phyloP scores from a whole-genome alignment of 2,113 vertebrate species.

The Colinus virginianus region DNA sequence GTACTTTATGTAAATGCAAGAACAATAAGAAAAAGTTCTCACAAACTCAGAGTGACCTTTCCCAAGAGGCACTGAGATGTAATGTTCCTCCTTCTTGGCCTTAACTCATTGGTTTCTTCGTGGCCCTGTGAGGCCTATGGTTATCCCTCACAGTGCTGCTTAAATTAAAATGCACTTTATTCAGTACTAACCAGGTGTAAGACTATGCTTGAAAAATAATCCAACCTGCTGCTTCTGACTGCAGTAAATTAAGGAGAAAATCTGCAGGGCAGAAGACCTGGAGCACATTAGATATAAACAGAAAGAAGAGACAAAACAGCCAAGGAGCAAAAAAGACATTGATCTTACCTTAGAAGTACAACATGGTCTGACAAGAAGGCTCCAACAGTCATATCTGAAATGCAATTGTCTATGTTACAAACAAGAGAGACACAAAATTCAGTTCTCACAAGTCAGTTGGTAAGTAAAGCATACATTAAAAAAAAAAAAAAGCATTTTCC shows the following conservation, averaged over 20 bases:
- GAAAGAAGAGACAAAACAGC: neutral
- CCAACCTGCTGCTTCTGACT: neutral
- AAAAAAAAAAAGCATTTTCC: neutral
- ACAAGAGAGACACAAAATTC: neutral
- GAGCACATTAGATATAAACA: neutral
- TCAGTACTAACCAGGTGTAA: neutral
- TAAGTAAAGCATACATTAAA: neutral
- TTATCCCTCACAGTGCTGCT: neutral
- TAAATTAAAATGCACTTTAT: neutral
- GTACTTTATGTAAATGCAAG: constrained; percentile 13
- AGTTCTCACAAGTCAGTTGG: neutral
- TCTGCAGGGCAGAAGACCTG: neutral
- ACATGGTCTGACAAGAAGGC: constrained; percentile 95
- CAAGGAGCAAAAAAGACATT: neutral
- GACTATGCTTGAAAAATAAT: neutral
- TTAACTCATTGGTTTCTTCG: neutral
- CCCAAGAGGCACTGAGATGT: neutral
- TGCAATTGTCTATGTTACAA: neutral
- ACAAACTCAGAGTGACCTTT: neutral
- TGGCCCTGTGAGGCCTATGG: neutral
- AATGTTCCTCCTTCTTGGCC: accelerated
- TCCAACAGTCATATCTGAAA: constrained; percentile 93
- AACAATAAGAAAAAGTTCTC: neutral
- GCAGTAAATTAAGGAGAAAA: neutral
- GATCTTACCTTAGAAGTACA: constrained; percentile 91